A percentile compares a stretch with the other conserved stretches of the same genome.
Evolutionary conservation across 2,888 invertebrate genomes (phyloP).

Genomic region (Lochmaea capreae): DNA sequence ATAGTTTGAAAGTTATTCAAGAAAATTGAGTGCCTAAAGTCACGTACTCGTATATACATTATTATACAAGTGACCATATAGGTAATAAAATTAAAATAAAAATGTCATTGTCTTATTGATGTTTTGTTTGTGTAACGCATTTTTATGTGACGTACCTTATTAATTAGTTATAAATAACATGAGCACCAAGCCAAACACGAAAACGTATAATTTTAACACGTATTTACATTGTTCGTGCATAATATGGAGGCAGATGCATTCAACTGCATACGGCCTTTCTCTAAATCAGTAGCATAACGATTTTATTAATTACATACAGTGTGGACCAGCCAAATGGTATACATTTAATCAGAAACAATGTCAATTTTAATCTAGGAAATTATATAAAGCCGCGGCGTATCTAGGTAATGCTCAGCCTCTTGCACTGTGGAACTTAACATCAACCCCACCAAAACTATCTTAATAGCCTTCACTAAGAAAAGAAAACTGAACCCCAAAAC

Average conservation of each 20-base stretch:
- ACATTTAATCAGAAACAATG: neutral
- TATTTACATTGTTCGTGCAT: neutral
- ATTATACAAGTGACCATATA: slow-evolving; percentile 3
- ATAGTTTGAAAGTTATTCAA: neutral
- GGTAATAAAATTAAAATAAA: neutral
- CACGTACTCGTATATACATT: neutral
- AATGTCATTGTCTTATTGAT: slow-evolving; percentile 5
- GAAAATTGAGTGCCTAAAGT: neutral
- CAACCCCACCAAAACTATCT: too few relatives aligned
- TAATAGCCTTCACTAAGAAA: too few relatives aligned
- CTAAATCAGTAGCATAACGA: slow-evolving; percentile 2
- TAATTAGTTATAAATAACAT: slow-evolving; percentile 9
- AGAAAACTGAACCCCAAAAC: too few relatives aligned
- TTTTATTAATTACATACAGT: neutral
- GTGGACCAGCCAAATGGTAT: neutral
- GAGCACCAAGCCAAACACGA: neutral
- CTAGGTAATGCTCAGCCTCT: too few relatives aligned
- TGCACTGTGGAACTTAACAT: too few relatives aligned
- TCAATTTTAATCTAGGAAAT: too few relatives aligned
- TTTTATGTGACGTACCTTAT: neutral
- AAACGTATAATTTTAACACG: neutral
- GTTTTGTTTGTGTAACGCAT: slow-evolving; percentile 3
- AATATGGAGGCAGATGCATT: neutral
- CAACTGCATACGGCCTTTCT: slow-evolving; percentile 4
- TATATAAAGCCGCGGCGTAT: too few relatives aligned